These are phyloP conservation scores for Chionomys nivalis DNA, from an alignment of 2,113 vertebrate species.

Conservation along the genomic window DNA sequence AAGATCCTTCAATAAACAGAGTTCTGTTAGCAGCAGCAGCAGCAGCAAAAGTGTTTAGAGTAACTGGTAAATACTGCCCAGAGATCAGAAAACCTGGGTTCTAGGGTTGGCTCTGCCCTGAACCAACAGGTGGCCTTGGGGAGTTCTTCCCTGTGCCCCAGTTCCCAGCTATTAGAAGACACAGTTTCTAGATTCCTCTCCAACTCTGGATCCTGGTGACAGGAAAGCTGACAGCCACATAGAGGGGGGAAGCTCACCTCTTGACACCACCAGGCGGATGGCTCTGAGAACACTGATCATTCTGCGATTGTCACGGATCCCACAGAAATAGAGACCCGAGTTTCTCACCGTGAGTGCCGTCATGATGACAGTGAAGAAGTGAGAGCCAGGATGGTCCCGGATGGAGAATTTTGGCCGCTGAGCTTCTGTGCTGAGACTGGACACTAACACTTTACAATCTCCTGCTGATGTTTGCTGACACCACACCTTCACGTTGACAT, in stretches of 20 bases:
- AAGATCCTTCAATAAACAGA: no score
- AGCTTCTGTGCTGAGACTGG: accelerated
- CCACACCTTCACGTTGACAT: accelerated
- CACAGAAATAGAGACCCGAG: not conserved
- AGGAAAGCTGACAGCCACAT: not conserved
- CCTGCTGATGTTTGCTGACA: accelerated
- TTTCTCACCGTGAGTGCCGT: not conserved
- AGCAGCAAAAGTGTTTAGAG: not conserved
- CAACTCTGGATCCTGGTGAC: not conserved
- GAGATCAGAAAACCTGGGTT: not conserved
- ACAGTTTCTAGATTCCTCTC: not conserved
- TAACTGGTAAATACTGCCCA: accelerated
- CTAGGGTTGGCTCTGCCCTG: not conserved
- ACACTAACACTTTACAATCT: accelerated
- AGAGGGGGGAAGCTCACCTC: conserved; percentile 11
- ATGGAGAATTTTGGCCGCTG: accelerated
- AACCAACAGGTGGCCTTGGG: accelerated
- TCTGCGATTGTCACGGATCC: accelerated
- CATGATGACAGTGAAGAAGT: not conserved
- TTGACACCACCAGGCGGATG: not conserved
- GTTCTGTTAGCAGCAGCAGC: no score
- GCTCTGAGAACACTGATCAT: accelerated
- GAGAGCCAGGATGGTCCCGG: accelerated
- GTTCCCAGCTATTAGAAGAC: not conserved
- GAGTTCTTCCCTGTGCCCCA: not conserved